Base-by-base conservation (phyloP, 2,888 invertebrate genomes). In the Dimorphilus gyrociliatus region DNA sequence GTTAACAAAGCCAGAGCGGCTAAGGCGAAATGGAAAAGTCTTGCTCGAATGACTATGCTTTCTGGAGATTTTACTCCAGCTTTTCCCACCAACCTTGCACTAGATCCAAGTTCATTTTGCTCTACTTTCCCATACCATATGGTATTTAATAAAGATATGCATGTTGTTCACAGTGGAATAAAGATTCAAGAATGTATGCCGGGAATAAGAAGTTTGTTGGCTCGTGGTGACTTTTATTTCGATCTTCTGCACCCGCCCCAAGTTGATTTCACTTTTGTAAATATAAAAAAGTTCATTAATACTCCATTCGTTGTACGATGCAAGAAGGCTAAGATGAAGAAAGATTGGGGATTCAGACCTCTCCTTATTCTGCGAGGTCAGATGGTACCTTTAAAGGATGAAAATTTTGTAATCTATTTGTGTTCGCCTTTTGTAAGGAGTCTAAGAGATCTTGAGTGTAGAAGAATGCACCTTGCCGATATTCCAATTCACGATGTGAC, bases 401-500 rank as follows among this genome's bases (percentile, higher is more conserved):
- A 37, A 18, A 39, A 40, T 6, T 41, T 35, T 25, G 37, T 46
- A 25, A 36, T 48, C 15, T 50, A 40, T 35, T 38, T 51, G 26
- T 41, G 45, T 14, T 47, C 49, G 1, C 51, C 51, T 2, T 37
- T 41, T 12, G 41, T 49, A 2, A 30, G 45, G 19, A 34, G 39
- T 27, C 47, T 49, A 40, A 25, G 36, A 4, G 51, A 51, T 29
- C 35, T 51, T 14, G 47, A 48, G 32, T 30, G 38, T 12, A 35
- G 48, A 14, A 38, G 37, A 12, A 37, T 51, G 40, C 42, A 40
- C 29, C 25, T 51, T 16, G 41, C 47, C 5, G 50, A 51, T 29
- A 46, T 51, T n/a, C 48, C 51, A 1, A 42, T 49, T 30, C 49
- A 49, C 42, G 51, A 51, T 32, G 46, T 46, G 23, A 51, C 50